A percentile compares a stretch with the other conserved stretches of the same genome.
phyloP scores from a whole-genome alignment of 1,140 invertebrate genomes.

The Eufriesea mexicana region DNA sequence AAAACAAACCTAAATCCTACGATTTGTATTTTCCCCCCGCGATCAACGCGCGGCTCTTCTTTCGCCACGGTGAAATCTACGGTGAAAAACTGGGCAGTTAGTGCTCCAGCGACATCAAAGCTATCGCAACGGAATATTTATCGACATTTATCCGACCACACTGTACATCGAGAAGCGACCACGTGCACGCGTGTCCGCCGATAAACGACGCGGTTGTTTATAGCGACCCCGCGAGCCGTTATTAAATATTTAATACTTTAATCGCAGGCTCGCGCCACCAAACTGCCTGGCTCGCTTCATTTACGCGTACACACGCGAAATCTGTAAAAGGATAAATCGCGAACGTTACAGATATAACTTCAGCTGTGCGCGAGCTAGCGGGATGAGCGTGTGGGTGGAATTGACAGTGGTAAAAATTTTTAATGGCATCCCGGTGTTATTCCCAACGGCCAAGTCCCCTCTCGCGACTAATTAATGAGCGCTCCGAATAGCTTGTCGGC shows the following conservation, averaged over 20 bases:
- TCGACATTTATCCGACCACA: constrained; percentile 39
- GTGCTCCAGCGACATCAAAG: background rate
- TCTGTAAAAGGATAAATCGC: constrained; percentile 21
- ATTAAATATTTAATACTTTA: constrained; percentile 69
- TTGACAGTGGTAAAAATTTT: constrained; percentile 26
- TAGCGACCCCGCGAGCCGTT: constrained; percentile 1
- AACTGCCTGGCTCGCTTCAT: background rate
- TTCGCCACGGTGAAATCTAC: background rate
- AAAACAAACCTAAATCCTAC: too few species aligned
- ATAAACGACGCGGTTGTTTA: constrained; percentile 51
- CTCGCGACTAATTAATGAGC: constrained; percentile 58
- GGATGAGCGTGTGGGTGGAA: background rate
- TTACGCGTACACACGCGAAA: background rate
- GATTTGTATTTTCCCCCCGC: background rate
- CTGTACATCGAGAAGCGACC: background rate
- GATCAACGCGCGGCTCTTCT: too few species aligned
- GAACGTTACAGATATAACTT: background rate
- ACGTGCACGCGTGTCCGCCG: background rate
- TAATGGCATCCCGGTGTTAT: constrained; percentile 42
- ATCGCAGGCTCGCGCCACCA: constrained; percentile 38
- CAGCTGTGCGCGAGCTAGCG: accelerated
- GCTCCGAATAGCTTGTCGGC: constrained; percentile 9
- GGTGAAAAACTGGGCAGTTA: background rate
- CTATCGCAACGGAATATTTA: constrained; percentile 38
- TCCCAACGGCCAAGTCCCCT: too few species aligned